Conservation (phyloP, 2,113 vertebrate genomes). For the Indicator maculatus region DNA sequence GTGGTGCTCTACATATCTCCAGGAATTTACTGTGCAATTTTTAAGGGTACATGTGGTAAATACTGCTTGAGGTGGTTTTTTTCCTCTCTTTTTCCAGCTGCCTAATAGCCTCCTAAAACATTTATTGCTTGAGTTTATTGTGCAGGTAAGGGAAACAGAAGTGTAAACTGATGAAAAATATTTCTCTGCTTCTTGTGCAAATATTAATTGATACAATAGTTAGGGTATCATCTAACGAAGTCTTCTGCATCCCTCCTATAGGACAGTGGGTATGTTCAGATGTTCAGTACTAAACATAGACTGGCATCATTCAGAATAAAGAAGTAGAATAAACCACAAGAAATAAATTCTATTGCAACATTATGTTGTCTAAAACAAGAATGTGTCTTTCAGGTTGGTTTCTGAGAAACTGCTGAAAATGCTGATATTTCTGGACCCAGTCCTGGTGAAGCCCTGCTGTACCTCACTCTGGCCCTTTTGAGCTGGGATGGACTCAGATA, state of each 20-base stretch:
- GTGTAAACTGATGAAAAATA: neutral
- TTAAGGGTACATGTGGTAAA: neutral
- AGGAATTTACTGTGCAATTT: constrained; percentile 2
- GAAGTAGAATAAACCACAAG: neutral
- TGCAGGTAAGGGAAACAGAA: neutral
- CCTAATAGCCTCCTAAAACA: neutral
- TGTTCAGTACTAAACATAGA: neutral
- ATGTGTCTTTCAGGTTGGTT: neutral
- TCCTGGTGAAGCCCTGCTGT: neutral
- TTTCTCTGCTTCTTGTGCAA: neutral
- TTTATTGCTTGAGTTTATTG: neutral
- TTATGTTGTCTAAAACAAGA: neutral
- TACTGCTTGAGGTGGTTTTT: neutral
- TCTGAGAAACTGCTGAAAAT: neutral
- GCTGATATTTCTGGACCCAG: neutral
- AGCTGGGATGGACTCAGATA: neutral
- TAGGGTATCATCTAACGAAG: neutral
- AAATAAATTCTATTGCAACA: neutral
- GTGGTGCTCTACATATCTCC: neutral
- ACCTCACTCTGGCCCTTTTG: neutral
- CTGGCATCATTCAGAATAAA: neutral
- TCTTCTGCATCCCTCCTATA: neutral
- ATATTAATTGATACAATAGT: neutral
- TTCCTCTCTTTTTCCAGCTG: neutral
- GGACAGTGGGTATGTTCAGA: neutral